Conservation (phyloP, 1,140 invertebrate genomes). For the Drosophila rufa region DNA sequence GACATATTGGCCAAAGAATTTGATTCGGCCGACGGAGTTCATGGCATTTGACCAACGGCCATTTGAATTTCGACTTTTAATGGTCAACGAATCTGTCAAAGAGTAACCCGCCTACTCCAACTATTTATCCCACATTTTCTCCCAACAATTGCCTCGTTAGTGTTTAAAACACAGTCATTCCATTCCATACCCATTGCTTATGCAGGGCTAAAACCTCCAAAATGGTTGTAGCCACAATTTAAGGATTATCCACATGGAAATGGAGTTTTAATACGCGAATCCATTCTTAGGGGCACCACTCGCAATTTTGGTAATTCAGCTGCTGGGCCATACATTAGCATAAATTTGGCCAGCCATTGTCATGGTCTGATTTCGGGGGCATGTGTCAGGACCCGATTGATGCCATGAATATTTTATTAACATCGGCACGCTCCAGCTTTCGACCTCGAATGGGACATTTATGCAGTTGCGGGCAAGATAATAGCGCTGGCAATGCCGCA, state of each 20-base stretch:
- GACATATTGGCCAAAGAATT: slow-evolving; percentile 58
- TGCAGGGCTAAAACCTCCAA: slow-evolving; percentile 16
- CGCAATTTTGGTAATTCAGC: slow-evolving; percentile 38
- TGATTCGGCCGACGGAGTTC: slow-evolving; percentile 38
- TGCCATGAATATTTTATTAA: slow-evolving; percentile 73
- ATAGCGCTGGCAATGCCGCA: neutral
- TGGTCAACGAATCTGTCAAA: slow-evolving; percentile 28
- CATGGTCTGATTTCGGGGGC: slow-evolving; percentile 36
- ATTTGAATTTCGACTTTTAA: slow-evolving; percentile 51
- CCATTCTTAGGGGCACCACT: slow-evolving; percentile 25
- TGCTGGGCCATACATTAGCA: slow-evolving; percentile 46
- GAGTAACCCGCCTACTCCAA: too few relatives aligned
- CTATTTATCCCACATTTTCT: neutral
- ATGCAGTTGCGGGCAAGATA: slow-evolving; percentile 8
- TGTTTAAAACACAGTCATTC: slow-evolving; percentile 51
- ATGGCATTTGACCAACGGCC: slow-evolving; percentile 34
- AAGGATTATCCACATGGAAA: slow-evolving; percentile 30
- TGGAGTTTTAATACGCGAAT: slow-evolving; percentile 47
- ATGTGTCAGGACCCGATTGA: slow-evolving; percentile 52
- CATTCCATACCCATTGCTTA: neutral
- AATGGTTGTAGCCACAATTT: slow-evolving; percentile 42
- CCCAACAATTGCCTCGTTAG: slow-evolving; percentile 71
- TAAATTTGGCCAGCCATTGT: slow-evolving; percentile 48
- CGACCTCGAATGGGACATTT: slow-evolving; percentile 12
- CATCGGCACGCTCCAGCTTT: slow-evolving; percentile 57